A percentile compares a stretch with the other conserved stretches of the same genome.
Evolutionary conservation across 2,113 vertebrate genomes (phyloP).

Genomic region (Vireo altiloquus): DNA sequence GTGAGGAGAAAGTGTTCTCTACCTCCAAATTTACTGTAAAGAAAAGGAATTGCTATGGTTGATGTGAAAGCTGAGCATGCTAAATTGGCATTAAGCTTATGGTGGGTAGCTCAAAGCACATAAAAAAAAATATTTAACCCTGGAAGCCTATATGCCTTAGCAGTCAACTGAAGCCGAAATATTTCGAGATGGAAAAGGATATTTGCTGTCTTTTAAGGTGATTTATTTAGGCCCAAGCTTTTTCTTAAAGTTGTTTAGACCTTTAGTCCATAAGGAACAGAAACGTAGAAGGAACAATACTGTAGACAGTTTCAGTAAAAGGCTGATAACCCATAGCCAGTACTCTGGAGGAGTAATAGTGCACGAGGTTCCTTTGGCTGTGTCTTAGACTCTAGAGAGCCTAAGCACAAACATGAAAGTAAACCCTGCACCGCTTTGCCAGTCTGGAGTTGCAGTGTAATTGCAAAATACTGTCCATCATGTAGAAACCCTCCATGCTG

Average conservation of each 20-base stretch:
- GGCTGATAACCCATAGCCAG: not conserved
- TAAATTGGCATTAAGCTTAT: conserved; percentile 15
- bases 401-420: fast-evolving
- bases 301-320: not conserved
- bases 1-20: conserved; percentile 47
- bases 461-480: not conserved
- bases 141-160: not conserved
- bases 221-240: not conserved
- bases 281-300: not conserved
- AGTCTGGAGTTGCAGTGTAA: not conserved
- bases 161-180: not conserved
- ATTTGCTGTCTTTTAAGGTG: not conserved
- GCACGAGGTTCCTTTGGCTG: not conserved
- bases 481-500: not conserved
- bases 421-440: not conserved
- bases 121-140: not conserved
- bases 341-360: not conserved
- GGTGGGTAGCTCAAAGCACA: not conserved
- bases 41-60: not conserved
- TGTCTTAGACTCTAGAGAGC: not conserved
- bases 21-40: conserved; percentile 9
- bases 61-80: not conserved
- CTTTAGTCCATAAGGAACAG: not conserved
- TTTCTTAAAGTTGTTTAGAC: not conserved
- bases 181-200: not conserved